Evolutionary conservation across 2,113 vertebrate genomes (phyloP).

Genomic region (Bombycilla garrulus): DNA sequence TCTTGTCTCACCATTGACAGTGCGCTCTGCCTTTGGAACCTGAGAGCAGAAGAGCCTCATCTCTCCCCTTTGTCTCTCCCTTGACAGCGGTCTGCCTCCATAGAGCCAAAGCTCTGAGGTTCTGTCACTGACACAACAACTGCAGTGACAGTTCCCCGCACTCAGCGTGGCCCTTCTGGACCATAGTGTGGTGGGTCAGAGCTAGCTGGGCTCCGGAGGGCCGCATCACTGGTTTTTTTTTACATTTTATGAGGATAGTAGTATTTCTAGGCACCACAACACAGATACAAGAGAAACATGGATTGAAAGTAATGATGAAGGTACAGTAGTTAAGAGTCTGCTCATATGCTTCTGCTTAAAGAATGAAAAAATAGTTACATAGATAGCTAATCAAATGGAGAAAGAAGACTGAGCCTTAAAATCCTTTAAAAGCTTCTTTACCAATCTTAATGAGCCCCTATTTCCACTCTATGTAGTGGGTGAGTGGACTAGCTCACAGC

Average conservation of each 20-base stretch:
- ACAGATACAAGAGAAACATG: not conserved
- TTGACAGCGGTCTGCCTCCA: too few species aligned
- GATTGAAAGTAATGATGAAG: not conserved
- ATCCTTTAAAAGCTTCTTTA: not conserved
- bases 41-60: too few species aligned
- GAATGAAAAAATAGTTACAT: not conserved
- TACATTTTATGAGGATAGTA: not conserved
- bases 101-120: too few species aligned
- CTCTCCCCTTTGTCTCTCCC: too few species aligned
- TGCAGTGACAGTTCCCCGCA: too few species aligned
- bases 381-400: not conserved
- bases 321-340: not conserved
- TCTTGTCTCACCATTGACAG: too few species aligned
- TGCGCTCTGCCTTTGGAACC: too few species aligned
- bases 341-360: not conserved
- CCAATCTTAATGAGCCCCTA: rapidly evolving
- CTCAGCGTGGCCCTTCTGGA: too few species aligned
- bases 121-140: too few species aligned
- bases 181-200: too few species aligned
- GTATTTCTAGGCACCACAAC: not conserved
- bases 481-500: not conserved
- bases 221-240: too few species aligned
- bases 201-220: too few species aligned
- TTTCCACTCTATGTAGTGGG: not conserved
- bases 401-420: not conserved